Base-by-base conservation (phyloP, 2,888 invertebrate species). In the Bugula neritina region DNA sequence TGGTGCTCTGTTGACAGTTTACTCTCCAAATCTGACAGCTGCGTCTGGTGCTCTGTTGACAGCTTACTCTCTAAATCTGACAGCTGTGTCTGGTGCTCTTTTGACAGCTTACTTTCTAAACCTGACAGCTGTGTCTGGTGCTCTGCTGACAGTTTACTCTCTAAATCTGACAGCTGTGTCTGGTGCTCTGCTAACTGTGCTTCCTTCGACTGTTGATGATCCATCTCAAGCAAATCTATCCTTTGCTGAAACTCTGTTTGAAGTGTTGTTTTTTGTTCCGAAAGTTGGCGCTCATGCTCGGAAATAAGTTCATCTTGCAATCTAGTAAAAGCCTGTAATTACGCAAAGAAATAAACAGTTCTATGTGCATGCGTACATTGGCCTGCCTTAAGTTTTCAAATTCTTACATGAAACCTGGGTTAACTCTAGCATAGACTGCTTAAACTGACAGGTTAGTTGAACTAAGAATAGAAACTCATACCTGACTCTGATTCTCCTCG, bases 401-500 rank as follows among this genome's bases (percentile, higher is more conserved):
- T n/a, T n/a, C n/a, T n/a, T n/a, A n/a, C n/a, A n/a, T n/a, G n/a
- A n/a, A n/a, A n/a, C n/a, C n/a, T n/a, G n/a, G n/a, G n/a, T n/a
- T n/a, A n/a, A n/a, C n/a, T n/a, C n/a, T n/a, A n/a, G n/a, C n/a
- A n/a, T n/a, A n/a, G n/a, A n/a, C n/a, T n/a, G n/a, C n/a, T n/a
- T n/a, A n/a, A n/a, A n/a, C n/a, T n/a, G n/a, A n/a, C n/a, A n/a
- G n/a, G n/a, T n/a, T n/a, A n/a, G n/a, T n/a, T n/a, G n/a, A n/a
- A n/a, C n/a, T n/a, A n/a, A n/a, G n/a, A n/a, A n/a, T n/a, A n/a
- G n/a, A n/a, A n/a, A n/a, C n/a, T n/a, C n/a, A n/a, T n/a, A 63
- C 63, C 63, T 63, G 63, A 3, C 31, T 27, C 27, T 63, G 63
- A 34, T 63, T 63, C 17, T 63, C 25, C n/a, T 63, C 63, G n/a